Evolutionary conservation across 2,797 vertebrate species (phyloP), one percentile per base, ranked within the genome.

Genomic region (Coracias cyanogaster): DNA sequence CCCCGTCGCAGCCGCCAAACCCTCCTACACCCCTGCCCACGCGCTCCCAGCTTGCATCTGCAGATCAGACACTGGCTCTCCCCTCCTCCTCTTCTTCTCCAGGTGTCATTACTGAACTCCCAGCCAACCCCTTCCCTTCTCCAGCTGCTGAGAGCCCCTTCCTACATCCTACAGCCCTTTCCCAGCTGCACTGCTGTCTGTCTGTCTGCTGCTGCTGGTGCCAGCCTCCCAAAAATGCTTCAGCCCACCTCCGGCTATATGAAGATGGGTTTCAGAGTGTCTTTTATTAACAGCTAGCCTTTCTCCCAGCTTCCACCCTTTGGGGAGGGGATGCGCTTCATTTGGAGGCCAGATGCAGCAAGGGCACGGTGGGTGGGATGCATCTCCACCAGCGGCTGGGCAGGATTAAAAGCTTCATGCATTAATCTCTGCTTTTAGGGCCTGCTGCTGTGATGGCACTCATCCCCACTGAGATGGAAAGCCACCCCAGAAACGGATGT

Each of bases 1-100:
- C 82, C 95, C 91, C 26, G 2, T 65, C 0, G 0, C 62, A 74
- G 35, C n/a, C 4, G 58, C 88, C 95, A 94, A 94, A 73, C 43
- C 69, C 43, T 93, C 92, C 88, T 79, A 88, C 80, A 29, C 39
- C 54, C 48, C 92, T 72, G 73, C 95, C 93, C 86, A 95, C 69
- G 1, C 2, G 2, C 51, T 82, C 67, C 76, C 7, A 2, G 70
- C 73, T 82, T 49, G 16, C 57, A 88, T 88, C 94, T 93, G 88
- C 79, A 65, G 43, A 86, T 78, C 84, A 95, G 52, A 94, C 87
- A 28, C 49, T 8, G 12, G 3, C 29, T 94, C 31, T 84, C 64
- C 72, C 35, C 69, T 87, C 37, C 67, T 87, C 37, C 67, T 74
- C 39, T 54, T 37, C 54, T 69, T 45, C 54, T 57, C 82, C 93